Evolutionary conservation across 2,113 vertebrate species (phyloP), one percentile per base, ranked within the genome.

Genomic region (Nesoenas mayeri): DNA sequence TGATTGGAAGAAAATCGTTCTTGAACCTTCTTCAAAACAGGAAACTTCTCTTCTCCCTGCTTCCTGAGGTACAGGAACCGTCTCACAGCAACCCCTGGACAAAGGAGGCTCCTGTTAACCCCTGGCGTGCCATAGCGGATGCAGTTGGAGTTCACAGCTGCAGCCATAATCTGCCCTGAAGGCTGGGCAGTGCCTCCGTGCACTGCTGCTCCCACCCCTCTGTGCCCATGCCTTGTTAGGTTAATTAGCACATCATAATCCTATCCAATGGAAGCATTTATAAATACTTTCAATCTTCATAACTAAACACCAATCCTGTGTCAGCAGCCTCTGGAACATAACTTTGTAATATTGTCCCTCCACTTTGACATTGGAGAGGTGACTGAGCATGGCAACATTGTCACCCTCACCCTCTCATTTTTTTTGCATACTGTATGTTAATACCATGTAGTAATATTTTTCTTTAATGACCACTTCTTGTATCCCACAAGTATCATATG

Each of bases 1-100:
- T 94, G 98, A 99, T 98, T 99, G 98, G 98, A 99, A 98, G 98
- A 99, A 99, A 99, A 98, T 95, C 98, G 97, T 96, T 97, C 98
- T 99, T 98, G 98, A 98, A 96, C 98, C 98, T 98, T 98, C 98
- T 99, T 98, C 99, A 99, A 99, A 99, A 99, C 99, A 99, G 99
- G 99, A 99, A 99, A 98, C 98, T 98, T 98, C 97, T 98, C 95
- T 95, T 95, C 98, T 99, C 99, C 97, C 98, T 98, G 98, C 98
- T 99, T 99, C 99, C 99, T 99, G 99, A 98, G 98, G 98, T 98
- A 98, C 98, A 99, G 98, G 98, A 99, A 98, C 97, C 89, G 97
- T 99, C 99, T 98, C 98, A 97, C 98, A 99, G 99, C 99, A 99
- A 99, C 99, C 97, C 57, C 77, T 98, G 98, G 98, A 98, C 98